Conservation (phyloP, 2,888 invertebrate species). For the Fragum whitleyi region DNA sequence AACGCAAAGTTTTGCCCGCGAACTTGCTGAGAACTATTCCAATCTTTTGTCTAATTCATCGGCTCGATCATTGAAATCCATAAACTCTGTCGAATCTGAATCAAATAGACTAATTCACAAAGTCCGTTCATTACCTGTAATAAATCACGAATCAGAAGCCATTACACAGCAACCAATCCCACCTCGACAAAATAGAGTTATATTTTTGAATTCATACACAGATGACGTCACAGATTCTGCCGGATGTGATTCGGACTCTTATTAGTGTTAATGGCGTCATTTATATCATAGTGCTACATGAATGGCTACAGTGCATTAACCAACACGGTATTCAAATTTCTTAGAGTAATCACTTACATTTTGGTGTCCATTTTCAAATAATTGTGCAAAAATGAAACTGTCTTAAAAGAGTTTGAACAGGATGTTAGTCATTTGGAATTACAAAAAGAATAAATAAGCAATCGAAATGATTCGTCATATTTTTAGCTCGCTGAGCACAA, state of each 20-base stretch:
- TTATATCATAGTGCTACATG: background rate
- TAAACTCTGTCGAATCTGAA: background rate
- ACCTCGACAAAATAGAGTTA: background rate
- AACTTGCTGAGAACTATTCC: slow-evolving; percentile 23
- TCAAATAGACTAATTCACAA: slow-evolving; percentile 14
- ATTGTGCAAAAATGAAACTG: too few species aligned
- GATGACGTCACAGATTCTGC: slow-evolving; percentile 23
- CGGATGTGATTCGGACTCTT: slow-evolving; percentile 21
- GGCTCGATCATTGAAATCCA: background rate
- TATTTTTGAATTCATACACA: background rate
- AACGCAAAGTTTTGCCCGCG: slow-evolving; percentile 5
- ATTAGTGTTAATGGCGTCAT: background rate
- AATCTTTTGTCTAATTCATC: background rate
- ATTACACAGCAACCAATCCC: slow-evolving; percentile 3
- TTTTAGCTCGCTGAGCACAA: too few species aligned
- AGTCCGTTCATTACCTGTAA: background rate
- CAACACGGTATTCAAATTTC: too few species aligned
- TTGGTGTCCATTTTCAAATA: too few species aligned
- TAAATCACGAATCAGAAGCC: background rate
- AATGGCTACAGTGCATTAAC: too few species aligned
- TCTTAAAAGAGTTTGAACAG: too few species aligned
- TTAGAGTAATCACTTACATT: too few species aligned
- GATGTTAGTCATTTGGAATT: too few species aligned
- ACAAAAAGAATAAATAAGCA: too few species aligned
- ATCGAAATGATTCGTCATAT: too few species aligned